Percentiles rank a stretch among this genome's conserved stretches.
These are phyloP conservation scores for Catalaphyllia jardinei DNA, from an alignment of 64 coral and sea anemone genomes.

Conservation along the genomic window DNA sequence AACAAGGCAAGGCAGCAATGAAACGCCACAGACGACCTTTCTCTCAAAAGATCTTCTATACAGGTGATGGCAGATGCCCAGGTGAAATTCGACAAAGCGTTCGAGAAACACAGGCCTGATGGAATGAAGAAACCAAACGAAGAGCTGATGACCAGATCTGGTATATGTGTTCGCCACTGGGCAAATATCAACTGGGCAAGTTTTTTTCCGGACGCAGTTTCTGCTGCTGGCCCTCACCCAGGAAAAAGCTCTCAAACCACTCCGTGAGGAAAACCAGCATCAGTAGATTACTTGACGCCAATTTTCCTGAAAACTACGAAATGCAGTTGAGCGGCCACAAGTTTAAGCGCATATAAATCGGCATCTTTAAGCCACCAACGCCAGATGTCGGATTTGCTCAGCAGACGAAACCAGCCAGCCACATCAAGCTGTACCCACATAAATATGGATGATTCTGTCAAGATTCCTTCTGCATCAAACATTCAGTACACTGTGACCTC, in stretches of 20 bases:
- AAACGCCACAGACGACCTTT: constrained; percentile 26
- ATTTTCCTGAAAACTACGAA: constrained; percentile 38
- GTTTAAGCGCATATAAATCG: too few species aligned
- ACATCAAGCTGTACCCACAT: too few species aligned
- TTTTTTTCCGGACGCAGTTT: constrained; percentile 4
- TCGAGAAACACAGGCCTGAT: too few species aligned
- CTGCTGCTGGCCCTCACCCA: neutral
- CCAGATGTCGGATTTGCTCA: too few species aligned
- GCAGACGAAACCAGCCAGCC: too few species aligned
- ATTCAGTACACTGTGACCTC: constrained; percentile 5
- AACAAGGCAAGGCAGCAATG: constrained; percentile 16
- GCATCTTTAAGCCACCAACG: too few species aligned
- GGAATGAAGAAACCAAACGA: constrained; percentile 1
- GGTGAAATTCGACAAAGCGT: too few species aligned
- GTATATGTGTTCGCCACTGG: constrained; percentile 27
- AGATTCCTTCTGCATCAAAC: neutral
- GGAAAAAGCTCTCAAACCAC: constrained; percentile 7
- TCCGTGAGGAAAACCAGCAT: constrained; percentile 50
- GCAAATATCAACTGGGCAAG: too few species aligned
- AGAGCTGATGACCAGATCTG: neutral
- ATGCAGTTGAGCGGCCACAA: constrained; percentile 27
- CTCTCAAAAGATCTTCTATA: neutral
- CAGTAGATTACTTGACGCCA: constrained; percentile 13
- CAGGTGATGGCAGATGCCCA: too few species aligned
- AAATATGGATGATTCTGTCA: too few species aligned